Base-by-base conservation (phyloP, 2,888 invertebrate genomes). In the Lasioglossum oenotherae region DNA sequence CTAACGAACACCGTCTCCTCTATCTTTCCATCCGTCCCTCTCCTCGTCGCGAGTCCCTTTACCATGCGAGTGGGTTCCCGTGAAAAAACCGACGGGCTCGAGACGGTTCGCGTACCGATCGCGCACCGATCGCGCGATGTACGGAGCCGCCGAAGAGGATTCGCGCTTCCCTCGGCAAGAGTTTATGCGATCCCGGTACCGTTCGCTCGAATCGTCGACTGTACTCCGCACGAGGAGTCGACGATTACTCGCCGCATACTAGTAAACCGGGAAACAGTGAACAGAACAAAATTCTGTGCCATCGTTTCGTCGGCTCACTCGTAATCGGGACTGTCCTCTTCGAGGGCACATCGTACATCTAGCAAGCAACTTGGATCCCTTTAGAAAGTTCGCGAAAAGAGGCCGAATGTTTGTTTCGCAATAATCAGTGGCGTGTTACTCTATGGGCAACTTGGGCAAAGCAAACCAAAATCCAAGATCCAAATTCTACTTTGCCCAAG, bases 1-100 rank as follows among this genome's bases (percentile, higher is more conserved):
- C 93, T 94, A 94, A 94, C 94, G 93, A 94, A 93, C 92, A 92
- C 87, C 89, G 91, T 91, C 89, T 88, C 80, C 77, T 77, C 81
- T 84, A 81, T 89, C 83, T 82, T 76, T 73, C 53, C 49, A 53
- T 75, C 57, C 60, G 41, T 41, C 53, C 3, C 41, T 67, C 19
- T 31, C 49, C 69, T n/a, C 46, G 31, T 77, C 69, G 41, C 64
- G 57, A 27, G 31, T 64, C 75, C 16, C 27, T 16, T 46, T 49
- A 41, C 57, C 74, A 1, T 27, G 49, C n/a, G 44, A 38, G 23
- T 44, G 23, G 5, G 49, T 31, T 46, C 38, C 16, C 27, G 27
- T 67, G 27, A 67, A 69, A 67, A 49, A 74, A 38, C 64, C 71
- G 38, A 72, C 19, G 16, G 53, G 38, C 46, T n/a, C 64, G 44